Conservation (phyloP, 2,888 invertebrate species). For the Oxycera nigricornis region DNA sequence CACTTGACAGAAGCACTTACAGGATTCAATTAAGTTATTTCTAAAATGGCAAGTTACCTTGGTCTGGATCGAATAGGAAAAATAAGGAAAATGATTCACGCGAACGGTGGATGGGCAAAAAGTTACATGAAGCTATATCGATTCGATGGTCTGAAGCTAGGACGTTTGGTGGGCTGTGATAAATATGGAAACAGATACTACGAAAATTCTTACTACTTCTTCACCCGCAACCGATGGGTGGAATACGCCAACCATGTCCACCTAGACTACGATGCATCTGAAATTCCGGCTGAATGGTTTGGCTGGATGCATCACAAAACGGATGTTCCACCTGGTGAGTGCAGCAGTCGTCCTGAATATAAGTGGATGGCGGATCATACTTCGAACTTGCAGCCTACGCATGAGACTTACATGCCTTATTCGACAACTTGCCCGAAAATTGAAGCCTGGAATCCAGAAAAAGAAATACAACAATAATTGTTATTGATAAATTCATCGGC, state of each 20-base stretch:
- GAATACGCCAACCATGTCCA: not conserved
- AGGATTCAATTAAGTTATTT: not conserved
- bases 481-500: too few species aligned
- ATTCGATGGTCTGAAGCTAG: not conserved
- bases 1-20: too few species aligned
- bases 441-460: not conserved
- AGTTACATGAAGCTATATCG: not conserved
- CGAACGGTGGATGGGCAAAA: not conserved
- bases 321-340: not conserved
- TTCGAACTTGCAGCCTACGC: not conserved
- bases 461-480: too few species aligned
- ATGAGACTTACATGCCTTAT: not conserved
- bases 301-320: constrained; percentile 7
- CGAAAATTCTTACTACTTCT: not conserved
- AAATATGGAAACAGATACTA: constrained; percentile 7
- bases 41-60: not conserved
- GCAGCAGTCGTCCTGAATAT: not conserved
- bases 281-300: not conserved
- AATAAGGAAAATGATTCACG: not conserved
- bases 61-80: not conserved
- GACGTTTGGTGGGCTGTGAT: not conserved
- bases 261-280: not conserved
- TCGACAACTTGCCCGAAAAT: not conserved
- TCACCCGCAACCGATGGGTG: not conserved
- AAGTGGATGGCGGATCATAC: not conserved